A percentile compares a stretch with the other conserved stretches of the same genome.
phyloP scores from a whole-genome alignment of 2,113 vertebrate species.

The Mohoua ochrocephala region DNA sequence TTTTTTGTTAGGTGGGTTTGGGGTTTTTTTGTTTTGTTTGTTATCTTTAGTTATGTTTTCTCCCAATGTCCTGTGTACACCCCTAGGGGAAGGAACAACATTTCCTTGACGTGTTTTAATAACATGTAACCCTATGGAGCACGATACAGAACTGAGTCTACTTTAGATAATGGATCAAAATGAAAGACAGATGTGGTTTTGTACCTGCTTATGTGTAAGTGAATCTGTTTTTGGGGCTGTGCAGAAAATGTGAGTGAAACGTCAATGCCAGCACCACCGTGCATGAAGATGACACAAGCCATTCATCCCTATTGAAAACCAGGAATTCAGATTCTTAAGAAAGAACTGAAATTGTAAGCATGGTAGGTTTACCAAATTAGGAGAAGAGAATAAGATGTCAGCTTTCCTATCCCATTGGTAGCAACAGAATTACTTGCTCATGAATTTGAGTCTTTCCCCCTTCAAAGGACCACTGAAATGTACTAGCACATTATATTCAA shows the following conservation, averaged over 20 bases:
- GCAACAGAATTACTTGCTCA: neutral
- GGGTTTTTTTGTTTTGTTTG: fast-evolving
- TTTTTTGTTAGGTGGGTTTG: neutral
- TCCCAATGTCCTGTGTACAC: fast-evolving
- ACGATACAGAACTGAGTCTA: neutral
- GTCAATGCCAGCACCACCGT: neutral
- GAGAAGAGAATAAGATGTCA: neutral
- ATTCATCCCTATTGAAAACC: neutral
- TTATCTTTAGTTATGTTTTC: too few relatives aligned
- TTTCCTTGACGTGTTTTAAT: neutral
- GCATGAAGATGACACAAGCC: fast-evolving
- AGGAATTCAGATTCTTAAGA: neutral
- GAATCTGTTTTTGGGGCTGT: neutral
- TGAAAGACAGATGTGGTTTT: neutral
- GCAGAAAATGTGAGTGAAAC: neutral
- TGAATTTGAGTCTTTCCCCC: neutral
- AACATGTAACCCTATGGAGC: fast-evolving
- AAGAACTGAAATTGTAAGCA: neutral
- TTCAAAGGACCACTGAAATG: constrained; percentile 17
- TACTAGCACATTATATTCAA: constrained; percentile 5
- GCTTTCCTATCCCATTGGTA: neutral
- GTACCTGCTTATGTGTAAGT: neutral
- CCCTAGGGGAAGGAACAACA: neutral
- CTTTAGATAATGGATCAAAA: neutral
- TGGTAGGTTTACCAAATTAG: neutral